Conservation (phyloP, 2,113 vertebrate genomes). For the Spheniscus mendiculus region DNA sequence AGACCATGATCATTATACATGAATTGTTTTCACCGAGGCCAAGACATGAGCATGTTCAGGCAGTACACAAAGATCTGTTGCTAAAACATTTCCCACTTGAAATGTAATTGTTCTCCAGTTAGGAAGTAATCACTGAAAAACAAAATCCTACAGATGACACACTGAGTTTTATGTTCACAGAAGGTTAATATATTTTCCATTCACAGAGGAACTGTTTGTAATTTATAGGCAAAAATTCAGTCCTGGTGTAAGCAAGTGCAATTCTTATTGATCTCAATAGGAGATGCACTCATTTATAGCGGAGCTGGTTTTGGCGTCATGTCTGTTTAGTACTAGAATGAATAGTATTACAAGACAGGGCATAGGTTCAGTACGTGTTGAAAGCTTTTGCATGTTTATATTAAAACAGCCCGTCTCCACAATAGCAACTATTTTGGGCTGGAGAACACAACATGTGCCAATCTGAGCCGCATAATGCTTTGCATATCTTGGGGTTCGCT, state of each 20-base stretch:
- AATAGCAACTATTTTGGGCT: slow-evolving; percentile 54
- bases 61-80: neutral
- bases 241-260: slow-evolving; percentile 16
- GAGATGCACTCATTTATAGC: slow-evolving; percentile 16
- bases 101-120: slow-evolving; percentile 6
- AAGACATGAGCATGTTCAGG: neutral
- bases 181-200: slow-evolving; percentile 48
- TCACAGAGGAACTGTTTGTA: neutral
- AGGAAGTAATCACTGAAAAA: slow-evolving; percentile 18
- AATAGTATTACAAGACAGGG: slow-evolving; percentile 1
- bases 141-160: slow-evolving; percentile 17
- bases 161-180: neutral
- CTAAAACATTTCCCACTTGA: slow-evolving; percentile 26
- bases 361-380: neutral
- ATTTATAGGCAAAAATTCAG: slow-evolving; percentile 31
- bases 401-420: slow-evolving; percentile 43
- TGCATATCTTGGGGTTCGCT: neutral
- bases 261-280: slow-evolving; percentile 38
- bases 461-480: slow-evolving; percentile 49
- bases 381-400: slow-evolving; percentile 63
- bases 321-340: slow-evolving; percentile 13
- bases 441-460: slow-evolving; percentile 41
- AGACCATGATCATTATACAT: neutral
- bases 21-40: neutral
- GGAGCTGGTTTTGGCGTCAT: neutral